Evolutionary conservation across 2,113 vertebrate species (phyloP).

Genomic region (Ophthalmolycus amberensis): DNA sequence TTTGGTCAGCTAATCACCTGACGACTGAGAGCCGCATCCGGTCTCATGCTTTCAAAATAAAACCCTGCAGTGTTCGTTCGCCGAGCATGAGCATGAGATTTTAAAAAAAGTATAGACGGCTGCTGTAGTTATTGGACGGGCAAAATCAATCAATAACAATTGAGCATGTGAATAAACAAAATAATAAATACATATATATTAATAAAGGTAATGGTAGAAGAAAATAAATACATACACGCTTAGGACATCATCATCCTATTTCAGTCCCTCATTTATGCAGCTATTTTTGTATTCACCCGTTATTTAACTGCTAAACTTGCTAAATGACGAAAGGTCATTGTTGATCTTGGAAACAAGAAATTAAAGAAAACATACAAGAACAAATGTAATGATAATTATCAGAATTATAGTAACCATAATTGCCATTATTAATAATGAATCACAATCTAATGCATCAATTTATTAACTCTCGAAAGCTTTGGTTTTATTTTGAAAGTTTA

Average conservation of each 20-base stretch:
- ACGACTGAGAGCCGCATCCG: conserved; percentile 30
- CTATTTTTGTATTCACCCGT: background rate
- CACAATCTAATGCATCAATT: background rate
- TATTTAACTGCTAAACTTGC: background rate
- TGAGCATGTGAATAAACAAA: background rate
- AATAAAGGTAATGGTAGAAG: background rate
- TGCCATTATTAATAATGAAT: background rate
- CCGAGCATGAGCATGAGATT: background rate
- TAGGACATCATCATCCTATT: background rate
- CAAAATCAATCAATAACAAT: background rate
- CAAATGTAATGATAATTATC: background rate
- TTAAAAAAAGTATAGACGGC: background rate
- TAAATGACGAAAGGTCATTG: background rate
- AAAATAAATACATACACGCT: background rate
- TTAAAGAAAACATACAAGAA: background rate
- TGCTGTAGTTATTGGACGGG: background rate
- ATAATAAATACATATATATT: background rate
- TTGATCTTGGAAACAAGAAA: background rate
- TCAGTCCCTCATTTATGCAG: background rate
- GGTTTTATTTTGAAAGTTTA: background rate
- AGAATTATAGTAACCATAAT: background rate
- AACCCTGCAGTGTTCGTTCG: background rate
- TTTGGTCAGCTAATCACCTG: conserved; percentile 72
- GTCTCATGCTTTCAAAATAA: conserved; percentile 32
- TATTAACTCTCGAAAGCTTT: background rate